Conservation (phyloP, 2,797 vertebrate species). For the Gastrophryne carolinensis region DNA sequence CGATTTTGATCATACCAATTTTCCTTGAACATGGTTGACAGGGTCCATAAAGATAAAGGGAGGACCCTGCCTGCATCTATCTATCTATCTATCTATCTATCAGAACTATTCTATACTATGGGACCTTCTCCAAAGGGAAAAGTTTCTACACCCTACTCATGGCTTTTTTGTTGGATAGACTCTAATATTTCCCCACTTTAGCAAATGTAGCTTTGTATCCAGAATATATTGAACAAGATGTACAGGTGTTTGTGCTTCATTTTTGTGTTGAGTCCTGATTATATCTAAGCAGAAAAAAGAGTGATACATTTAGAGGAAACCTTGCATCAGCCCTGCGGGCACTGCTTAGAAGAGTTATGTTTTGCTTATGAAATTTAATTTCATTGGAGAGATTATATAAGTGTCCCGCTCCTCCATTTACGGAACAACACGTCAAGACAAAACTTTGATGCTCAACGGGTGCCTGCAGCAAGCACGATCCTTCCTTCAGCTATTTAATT, state of each 20-base stretch:
- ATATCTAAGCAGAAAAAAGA: background rate
- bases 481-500: constrained; percentile 45
- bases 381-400: constrained; percentile 6
- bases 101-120: too few relatives aligned
- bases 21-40: too few relatives aligned
- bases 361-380: constrained; percentile 15
- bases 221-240: too few relatives aligned
- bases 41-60: too few relatives aligned
- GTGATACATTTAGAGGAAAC: background rate
- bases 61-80: too few relatives aligned
- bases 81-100: too few relatives aligned
- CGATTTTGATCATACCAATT: too few relatives aligned
- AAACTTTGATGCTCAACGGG: constrained; percentile 18
- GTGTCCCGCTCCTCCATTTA: constrained; percentile 6
- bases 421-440: constrained; percentile 1
- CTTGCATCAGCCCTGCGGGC: background rate
- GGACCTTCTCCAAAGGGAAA: too few relatives aligned
- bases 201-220: too few relatives aligned
- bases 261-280: background rate
- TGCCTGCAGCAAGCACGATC: constrained; percentile 32
- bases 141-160: too few relatives aligned
- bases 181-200: too few relatives aligned
- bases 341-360: background rate
- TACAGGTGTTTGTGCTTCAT: background rate
- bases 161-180: too few relatives aligned